Evolutionary conservation across 2,888 invertebrate genomes (phyloP), one percentile per base, ranked within the genome.

Genomic region (Aphidoletes aphidimyza): DNA sequence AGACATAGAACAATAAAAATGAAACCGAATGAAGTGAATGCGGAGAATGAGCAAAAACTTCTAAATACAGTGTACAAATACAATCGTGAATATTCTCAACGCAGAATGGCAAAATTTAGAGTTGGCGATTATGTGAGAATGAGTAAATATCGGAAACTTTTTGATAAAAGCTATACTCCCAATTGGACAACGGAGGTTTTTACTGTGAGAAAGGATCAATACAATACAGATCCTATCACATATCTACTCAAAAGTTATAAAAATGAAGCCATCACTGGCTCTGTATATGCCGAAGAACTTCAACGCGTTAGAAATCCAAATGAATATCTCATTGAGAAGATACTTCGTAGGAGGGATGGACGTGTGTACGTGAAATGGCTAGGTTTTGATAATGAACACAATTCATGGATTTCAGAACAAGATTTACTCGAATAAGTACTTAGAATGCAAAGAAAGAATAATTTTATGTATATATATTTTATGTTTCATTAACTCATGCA

Each of bases 271-370:
- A 88, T 89, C 37, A 86, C 87, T 83, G 88, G 88, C 47, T 86
- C 86, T 19, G 88, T 89, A 86, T 89, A 88, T 86, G 87, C 87
- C 86, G 84, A 87, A 85, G 88, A 89, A 87, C 83, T 89, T 17
- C 87, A 86, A 84, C 87, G 87, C 86, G 87, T 87, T 0, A 87
- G 87, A 85, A 85, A 88, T 87, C 87, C 88, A 0, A 86, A 89
- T 84, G 85, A 88, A 42, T 89, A 88, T 86, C 85, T 89, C 47
- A 86, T 89, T 47, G 88, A 88, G 86, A 88, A 88, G 86, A 86
- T 88, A 47, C 69, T 88, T 85, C 86, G 85, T 85, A 86, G 84
- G 34, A 86, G 86, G 84, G 87, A 86, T 34, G 85, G 87, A 84
- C 22, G 3, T 3, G 59, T 19, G 26, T 59, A 59, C 59, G 26